Evolutionary conservation across 2,888 invertebrate genomes (phyloP).

Genomic region (Hofmannophila pseudospretella): DNA sequence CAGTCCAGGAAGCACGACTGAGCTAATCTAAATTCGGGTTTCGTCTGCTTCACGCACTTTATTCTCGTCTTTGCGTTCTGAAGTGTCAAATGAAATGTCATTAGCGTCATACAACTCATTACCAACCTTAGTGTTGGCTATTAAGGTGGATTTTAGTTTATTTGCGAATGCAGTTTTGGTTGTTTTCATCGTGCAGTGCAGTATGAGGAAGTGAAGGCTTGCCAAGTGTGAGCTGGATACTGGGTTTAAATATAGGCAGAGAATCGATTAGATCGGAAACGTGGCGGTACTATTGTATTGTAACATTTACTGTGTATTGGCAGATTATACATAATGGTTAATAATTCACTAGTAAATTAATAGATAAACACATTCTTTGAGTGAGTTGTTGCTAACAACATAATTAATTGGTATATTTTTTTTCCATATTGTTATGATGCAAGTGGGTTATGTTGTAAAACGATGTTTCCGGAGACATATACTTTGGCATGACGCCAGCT

Average conservation of each 20-base stretch:
- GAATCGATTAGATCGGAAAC: constrained; percentile 12
- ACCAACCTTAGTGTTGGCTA: not conserved
- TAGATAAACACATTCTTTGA: too few relatives aligned
- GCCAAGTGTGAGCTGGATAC: constrained; percentile 38
- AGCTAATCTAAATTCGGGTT: constrained; percentile 54
- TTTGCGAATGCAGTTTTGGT: constrained; percentile 5
- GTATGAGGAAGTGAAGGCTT: constrained; percentile 39
- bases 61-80: constrained; percentile 54
- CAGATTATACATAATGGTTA: not conserved
- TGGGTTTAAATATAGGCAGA: constrained; percentile 28
- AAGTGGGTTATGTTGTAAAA: too few relatives aligned
- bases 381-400: too few relatives aligned
- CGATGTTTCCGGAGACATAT: too few relatives aligned
- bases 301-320: not conserved
- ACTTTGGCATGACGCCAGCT: too few relatives aligned
- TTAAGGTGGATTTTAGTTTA: constrained; percentile 15
- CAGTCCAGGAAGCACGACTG: constrained; percentile 38
- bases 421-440: too few relatives aligned
- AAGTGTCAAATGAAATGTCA: constrained; percentile 63
- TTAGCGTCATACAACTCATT: constrained; percentile 4
- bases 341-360: too few relatives aligned
- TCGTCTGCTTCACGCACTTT: constrained; percentile 59
- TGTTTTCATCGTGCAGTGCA: constrained; percentile 17
- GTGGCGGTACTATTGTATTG: not conserved
- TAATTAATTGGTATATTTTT: not conserved